Base-by-base conservation (phyloP, 2,888 invertebrate species). In the Caenorhabditis sp. region DNA sequence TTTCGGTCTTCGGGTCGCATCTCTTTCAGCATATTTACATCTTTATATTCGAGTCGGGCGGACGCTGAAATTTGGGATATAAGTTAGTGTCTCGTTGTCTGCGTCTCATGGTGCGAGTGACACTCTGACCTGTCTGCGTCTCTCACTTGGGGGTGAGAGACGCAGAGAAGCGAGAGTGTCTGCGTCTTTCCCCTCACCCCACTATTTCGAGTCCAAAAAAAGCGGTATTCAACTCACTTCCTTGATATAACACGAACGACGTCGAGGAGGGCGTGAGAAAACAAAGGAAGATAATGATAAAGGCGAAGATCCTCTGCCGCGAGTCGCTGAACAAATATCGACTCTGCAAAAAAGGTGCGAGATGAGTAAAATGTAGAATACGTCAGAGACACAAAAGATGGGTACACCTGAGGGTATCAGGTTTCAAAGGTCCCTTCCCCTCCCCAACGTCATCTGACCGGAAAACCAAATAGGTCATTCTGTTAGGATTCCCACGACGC, bases 311-410 rank as follows among this genome's bases (percentile, higher is more conserved):
- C 84, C 84, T 80, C 59, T 84, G 84, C 28, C 84, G 70, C 49
- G 84, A 84, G 72, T 84, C 84, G 35, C 80, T 80, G 76, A 84
- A 84, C 72, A 80, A 80, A 84, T 84, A 84, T 70, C 84, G 84
- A 76, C 66, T 80, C 84, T 84, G 80, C 70, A 84, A 79, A 54
- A 64, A 31, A 6, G 12, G 26, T n/a, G 31, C 3, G 3, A 24
- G 24, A 44, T 49, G 54, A 70, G 63, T 44, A 35, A 38, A 38
- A 38, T 38, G 38, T 10, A 5, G 38, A 38, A 5, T 7, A 38
- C 38, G 38, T 38, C 38, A 38, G 38, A 38, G 38, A 26, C 81
- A 75, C 41, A 72, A 31, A 59, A 35, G 56, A 41, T 56, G 70
- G 77, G 77, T 70, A 63, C 63, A 63, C 61, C 35, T 61, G 16